Percentiles rank a stretch among this genome's conserved stretches.
Evolutionary conservation across 2,888 invertebrate species (phyloP).

Genomic region (Sphaerophoria taeniata): DNA sequence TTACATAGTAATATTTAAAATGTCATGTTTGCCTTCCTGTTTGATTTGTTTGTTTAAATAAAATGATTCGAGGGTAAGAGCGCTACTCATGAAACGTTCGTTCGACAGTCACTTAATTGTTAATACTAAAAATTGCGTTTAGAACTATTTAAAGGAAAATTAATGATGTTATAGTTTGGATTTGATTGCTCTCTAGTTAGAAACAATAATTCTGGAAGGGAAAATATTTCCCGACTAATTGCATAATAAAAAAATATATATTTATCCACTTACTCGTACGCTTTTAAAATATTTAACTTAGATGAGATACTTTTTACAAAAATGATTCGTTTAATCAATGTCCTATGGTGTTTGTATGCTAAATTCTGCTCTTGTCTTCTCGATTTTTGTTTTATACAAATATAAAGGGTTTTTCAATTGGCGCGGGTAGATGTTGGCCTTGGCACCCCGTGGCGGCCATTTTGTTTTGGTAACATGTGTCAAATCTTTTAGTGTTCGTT

Average conservation of each 20-base stretch:
- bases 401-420: no score
- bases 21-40: slow-evolving; percentile 59
- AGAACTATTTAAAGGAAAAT: slow-evolving; percentile 25
- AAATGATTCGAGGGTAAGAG: background rate
- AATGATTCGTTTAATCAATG: slow-evolving; percentile 60
- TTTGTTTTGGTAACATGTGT: no score
- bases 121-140: slow-evolving; percentile 36
- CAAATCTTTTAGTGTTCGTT: no score
- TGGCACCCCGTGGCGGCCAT: no score
- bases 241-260: slow-evolving; percentile 45
- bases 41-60: slow-evolving; percentile 15
- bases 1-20: slow-evolving; percentile 73
- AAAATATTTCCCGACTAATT: slow-evolving; percentile 52
- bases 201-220: slow-evolving; percentile 46
- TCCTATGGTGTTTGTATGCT: slow-evolving; percentile 50
- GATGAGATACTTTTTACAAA: slow-evolving; percentile 72
- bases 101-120: slow-evolving; percentile 40
- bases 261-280: slow-evolving; percentile 54
- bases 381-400: slow-evolving; percentile 38
- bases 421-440: no score
- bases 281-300: slow-evolving; percentile 57
- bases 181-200: slow-evolving; percentile 23
- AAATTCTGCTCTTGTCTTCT: slow-evolving; percentile 32
- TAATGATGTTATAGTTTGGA: slow-evolving; percentile 46
- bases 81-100: slow-evolving; percentile 33